phyloP scores from a whole-genome alignment of 2,113 vertebrate species.

The Nestor notabilis region DNA sequence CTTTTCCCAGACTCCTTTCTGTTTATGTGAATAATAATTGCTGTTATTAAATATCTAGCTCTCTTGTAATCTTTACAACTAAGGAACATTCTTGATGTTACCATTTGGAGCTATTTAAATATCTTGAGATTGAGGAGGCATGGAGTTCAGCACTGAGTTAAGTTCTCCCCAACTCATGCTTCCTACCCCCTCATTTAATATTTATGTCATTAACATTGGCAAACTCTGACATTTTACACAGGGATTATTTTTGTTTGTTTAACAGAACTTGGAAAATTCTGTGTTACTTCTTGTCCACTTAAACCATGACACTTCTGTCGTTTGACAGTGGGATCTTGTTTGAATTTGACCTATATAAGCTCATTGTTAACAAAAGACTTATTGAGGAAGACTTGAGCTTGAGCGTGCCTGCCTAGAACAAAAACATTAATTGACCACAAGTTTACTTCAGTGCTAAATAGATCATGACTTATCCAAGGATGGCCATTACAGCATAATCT shows the following conservation, averaged over 20 bases:
- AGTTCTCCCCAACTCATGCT: background rate
- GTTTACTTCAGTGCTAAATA: background rate
- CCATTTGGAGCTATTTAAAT: background rate
- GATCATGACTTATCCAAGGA: background rate
- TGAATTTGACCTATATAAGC: background rate
- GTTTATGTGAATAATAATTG: background rate
- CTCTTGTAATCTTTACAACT: background rate
- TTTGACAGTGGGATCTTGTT: background rate
- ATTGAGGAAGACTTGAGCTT: background rate
- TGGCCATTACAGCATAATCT: background rate
- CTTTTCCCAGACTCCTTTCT: background rate
- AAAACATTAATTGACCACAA: background rate
- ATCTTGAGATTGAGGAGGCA: background rate
- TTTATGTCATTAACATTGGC: background rate
- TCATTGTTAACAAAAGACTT: background rate
- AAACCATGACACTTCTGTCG: background rate
- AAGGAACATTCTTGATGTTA: background rate
- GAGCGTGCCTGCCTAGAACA: background rate
- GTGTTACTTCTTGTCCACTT: background rate
- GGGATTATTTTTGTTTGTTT: background rate
- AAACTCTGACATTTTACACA: background rate
- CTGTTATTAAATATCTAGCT: background rate
- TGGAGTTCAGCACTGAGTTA: background rate
- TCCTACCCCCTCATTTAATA: background rate
- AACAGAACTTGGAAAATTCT: background rate